Percentiles rank a stretch among this genome's conserved stretches.
Conservation (phyloP, 2,113 vertebrate species). For the Muscicapa adusta region DNA sequence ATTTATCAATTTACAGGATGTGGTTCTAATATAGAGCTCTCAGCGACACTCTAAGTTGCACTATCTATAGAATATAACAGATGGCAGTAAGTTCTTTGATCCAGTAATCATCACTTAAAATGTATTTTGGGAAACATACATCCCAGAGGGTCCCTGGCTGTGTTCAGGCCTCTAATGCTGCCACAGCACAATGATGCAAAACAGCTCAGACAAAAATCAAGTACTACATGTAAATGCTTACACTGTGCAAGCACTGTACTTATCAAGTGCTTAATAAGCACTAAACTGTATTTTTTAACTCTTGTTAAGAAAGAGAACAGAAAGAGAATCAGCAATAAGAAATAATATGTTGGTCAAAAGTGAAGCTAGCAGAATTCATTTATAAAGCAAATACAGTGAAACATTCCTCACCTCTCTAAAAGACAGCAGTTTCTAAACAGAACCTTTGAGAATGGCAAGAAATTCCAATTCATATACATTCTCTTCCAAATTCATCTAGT, state of each 20-base stretch:
- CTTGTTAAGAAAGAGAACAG: background rate
- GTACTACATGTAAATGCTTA: background rate
- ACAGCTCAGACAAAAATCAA: background rate
- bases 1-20: background rate
- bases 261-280: background rate
- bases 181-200: background rate
- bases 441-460: background rate
- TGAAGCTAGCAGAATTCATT: background rate
- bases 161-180: background rate
- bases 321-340: background rate
- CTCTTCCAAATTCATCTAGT: background rate
- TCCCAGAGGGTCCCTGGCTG: background rate
- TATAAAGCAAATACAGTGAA: background rate
- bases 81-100: background rate
- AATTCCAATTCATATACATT: background rate
- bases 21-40: background rate
- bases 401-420: background rate
- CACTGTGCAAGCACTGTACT: background rate
- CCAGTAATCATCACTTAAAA: background rate
- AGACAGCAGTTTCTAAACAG: background rate
- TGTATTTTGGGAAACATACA: background rate
- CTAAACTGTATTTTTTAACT: background rate
- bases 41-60: background rate
- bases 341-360: background rate
- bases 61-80: background rate